Conservation (phyloP, 2,113 vertebrate genomes). For the Physeter macrocephalus region DNA sequence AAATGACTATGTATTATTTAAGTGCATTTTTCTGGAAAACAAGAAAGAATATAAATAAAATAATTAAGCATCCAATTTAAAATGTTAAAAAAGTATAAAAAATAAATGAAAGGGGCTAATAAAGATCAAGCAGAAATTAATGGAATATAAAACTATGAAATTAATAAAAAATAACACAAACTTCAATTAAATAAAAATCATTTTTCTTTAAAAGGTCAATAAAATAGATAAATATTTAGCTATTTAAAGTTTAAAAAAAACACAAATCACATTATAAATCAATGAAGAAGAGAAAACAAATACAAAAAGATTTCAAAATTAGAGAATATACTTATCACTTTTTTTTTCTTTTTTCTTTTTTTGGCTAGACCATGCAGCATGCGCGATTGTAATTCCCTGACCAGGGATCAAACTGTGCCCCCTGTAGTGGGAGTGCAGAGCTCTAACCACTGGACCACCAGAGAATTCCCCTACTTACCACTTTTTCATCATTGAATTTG, state of each 20-base stretch:
- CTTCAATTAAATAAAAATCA: neutral
- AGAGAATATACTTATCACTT: neutral
- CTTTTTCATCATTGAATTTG: neutral
- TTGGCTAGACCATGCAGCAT: accelerated
- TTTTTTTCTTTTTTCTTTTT: neutral
- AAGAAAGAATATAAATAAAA: neutral
- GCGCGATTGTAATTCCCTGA: neutral
- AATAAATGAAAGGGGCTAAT: neutral
- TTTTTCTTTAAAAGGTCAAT: neutral
- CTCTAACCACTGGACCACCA: neutral
- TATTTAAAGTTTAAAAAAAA: neutral
- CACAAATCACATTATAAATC: neutral
- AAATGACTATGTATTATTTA: neutral
- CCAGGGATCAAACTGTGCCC: neutral
- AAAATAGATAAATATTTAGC: neutral
- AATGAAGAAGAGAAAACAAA: neutral
- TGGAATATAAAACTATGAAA: neutral
- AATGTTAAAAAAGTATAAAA: neutral
- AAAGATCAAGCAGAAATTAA: neutral
- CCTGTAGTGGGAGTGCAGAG: neutral
- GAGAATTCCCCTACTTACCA: neutral
- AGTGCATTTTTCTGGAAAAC: neutral
- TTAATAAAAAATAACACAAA: neutral
- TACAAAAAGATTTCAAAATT: neutral
- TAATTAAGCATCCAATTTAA: neutral